phyloP scores from a whole-genome alignment of 2,888 invertebrate genomes.

The Portevinia maculata region DNA sequence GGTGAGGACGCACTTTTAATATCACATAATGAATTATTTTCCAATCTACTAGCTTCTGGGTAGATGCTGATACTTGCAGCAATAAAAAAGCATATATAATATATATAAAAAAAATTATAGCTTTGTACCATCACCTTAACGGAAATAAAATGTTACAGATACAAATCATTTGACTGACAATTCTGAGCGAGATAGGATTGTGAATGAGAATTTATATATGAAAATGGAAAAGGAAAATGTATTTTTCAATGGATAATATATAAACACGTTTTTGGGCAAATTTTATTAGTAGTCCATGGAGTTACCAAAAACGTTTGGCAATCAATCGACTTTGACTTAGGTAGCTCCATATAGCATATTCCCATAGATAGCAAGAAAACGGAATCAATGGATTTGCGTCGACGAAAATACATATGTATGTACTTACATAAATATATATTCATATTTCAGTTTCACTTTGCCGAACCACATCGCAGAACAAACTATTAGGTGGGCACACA shows the following conservation, averaged over 20 bases:
- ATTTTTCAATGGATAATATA: not conserved
- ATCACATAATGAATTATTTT: constrained; percentile 3
- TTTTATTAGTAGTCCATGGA: not conserved
- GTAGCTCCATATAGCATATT: not conserved
- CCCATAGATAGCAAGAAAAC: not conserved
- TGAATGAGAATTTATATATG: not conserved
- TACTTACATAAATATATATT: too few relatives aligned
- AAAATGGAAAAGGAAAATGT: not conserved
- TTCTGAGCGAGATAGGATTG: not conserved
- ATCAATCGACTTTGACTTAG: constrained; percentile 5
- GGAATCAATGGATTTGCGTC: constrained; percentile 2
- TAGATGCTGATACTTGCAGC: not conserved
- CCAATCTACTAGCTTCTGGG: not conserved
- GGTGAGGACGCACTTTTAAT: not conserved
- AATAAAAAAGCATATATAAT: constrained; percentile 15
- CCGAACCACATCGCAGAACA: constrained; percentile 16
- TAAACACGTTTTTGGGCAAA: not conserved
- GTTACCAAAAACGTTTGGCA: not conserved
- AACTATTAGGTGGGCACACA: constrained; percentile 26
- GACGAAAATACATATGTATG: constrained; percentile 7
- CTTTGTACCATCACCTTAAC: not conserved
- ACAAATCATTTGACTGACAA: constrained; percentile 12
- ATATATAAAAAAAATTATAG: constrained; percentile 22
- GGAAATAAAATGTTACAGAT: constrained; percentile 17
- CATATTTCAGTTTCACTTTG: constrained; percentile 23